Evolutionary conservation across 1,140 invertebrate species (phyloP), one percentile per base, ranked within the genome.

Genomic region (Heliconius congener): DNA sequence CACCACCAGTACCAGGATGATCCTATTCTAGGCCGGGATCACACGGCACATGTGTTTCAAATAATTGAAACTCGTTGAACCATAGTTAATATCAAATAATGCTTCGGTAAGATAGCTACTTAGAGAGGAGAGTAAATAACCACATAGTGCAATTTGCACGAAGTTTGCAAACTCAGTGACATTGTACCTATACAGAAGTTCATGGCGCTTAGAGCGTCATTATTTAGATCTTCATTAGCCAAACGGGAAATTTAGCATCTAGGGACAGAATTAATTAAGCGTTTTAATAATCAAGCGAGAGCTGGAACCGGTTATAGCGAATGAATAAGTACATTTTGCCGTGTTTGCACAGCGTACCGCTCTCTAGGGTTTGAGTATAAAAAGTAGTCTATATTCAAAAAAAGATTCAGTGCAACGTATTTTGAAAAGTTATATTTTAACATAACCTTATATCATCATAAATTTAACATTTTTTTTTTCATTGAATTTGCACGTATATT

Each of bases 261-360:
- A 46, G 71, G 71, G 71, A 73, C 19, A 73, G 37, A 73, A 73
- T 73, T 50, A 42, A 73, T 73, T 73, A 50, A 46, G 72, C 72
- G 42, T 50, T 73, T 73, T 73, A 50, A 42, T 73, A 73, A 73
- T 73, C 39, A 73, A 18, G 39, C 23, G 50, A 73, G 27, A 73
- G 39, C 72, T 66, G 27, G 11, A 66, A 13, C 27, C 60, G 60
- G 23, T 66, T 30, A 66, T 66, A 30, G 1, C 23, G 60, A 27
- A 16, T 66, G 27, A 66, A 66, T 27, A 27, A 60, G 57, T 60
- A 60, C 9, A 60, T 60, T 66, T 66, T 66, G 60, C 60, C 60
- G 60, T 66, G 60, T 66, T 66, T 66, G 60, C 27, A 66, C 23
- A 66, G 60, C 60, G 9, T 30, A 66, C 60, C 3, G 27, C 60